phyloP scores from a whole-genome alignment of 2,113 vertebrate genomes.

The Bungarus multicinctus region DNA sequence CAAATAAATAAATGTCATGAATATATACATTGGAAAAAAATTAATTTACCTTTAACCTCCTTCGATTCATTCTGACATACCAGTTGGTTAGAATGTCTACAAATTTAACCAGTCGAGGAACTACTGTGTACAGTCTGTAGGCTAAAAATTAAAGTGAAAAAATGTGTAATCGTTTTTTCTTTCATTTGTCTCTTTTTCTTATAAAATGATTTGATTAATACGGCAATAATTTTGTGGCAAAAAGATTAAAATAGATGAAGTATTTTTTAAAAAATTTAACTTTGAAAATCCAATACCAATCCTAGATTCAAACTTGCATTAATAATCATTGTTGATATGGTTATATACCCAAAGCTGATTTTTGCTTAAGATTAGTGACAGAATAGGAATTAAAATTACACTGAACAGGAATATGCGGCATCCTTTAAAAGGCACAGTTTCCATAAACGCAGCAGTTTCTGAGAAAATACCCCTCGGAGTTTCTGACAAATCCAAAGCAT shows the following conservation, averaged over 20 bases:
- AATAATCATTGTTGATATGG: background rate
- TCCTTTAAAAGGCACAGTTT: background rate
- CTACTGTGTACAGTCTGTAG: slow-evolving; percentile 93
- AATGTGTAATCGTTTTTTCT: background rate
- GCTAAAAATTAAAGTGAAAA: slow-evolving; percentile 64
- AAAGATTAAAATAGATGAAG: background rate
- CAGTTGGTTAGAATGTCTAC: slow-evolving; percentile 97
- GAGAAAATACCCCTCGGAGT: background rate
- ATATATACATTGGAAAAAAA: background rate
- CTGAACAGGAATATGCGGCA: background rate
- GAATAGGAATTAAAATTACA: background rate
- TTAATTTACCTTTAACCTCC: slow-evolving; percentile 87
- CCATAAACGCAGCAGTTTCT: background rate
- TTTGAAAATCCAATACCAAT: background rate
- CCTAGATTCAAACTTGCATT: background rate
- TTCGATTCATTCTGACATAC: slow-evolving; percentile 96
- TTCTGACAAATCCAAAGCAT: background rate
- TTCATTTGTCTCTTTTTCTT: background rate
- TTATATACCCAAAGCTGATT: background rate
- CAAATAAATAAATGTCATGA: background rate
- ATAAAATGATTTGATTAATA: background rate
- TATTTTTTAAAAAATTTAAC: background rate
- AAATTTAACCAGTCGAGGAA: slow-evolving; percentile 94
- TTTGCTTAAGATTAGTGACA: background rate
- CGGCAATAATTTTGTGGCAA: background rate